phyloP scores from a whole-genome alignment of 2,113 vertebrate species.

The Alouatta palliata region DNA sequence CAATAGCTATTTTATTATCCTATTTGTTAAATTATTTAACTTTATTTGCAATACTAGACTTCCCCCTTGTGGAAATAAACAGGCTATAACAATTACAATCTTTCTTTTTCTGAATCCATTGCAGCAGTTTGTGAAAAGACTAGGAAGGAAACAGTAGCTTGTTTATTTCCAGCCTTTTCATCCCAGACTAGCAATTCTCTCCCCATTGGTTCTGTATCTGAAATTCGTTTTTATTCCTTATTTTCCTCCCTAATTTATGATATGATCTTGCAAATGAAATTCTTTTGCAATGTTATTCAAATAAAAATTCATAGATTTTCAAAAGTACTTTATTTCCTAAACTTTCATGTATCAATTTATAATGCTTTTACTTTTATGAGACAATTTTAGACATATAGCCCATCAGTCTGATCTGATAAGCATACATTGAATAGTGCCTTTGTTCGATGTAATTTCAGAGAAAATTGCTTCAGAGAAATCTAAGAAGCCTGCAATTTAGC shows the following conservation, averaged over 20 bases:
- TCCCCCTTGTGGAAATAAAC: constrained; percentile 63
- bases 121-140: rapidly evolving
- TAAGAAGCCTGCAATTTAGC: not conserved
- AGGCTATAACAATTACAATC: rapidly evolving
- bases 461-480: no score
- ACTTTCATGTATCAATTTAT: not conserved
- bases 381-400: not conserved
- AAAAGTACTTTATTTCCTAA: not conserved
- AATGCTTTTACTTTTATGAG: not conserved
- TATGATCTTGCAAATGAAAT: not conserved
- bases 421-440: not conserved
- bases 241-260: not conserved
- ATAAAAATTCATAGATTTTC: not conserved
- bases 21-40: not conserved
- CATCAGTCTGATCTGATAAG: not conserved
- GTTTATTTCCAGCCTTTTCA: not conserved
- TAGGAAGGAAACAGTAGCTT: not conserved
- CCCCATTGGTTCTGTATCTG: not conserved
- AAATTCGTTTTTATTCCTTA: not conserved
- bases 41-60: not conserved
- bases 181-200: not conserved
- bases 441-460: not conserved
- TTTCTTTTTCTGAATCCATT: not conserved
- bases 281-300: not conserved
- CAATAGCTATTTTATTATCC: rapidly evolving